Evolutionary conservation across 2,888 invertebrate genomes (phyloP), one percentile per base, ranked within the genome.

Genomic region (Netelia fuscicornis): DNA sequence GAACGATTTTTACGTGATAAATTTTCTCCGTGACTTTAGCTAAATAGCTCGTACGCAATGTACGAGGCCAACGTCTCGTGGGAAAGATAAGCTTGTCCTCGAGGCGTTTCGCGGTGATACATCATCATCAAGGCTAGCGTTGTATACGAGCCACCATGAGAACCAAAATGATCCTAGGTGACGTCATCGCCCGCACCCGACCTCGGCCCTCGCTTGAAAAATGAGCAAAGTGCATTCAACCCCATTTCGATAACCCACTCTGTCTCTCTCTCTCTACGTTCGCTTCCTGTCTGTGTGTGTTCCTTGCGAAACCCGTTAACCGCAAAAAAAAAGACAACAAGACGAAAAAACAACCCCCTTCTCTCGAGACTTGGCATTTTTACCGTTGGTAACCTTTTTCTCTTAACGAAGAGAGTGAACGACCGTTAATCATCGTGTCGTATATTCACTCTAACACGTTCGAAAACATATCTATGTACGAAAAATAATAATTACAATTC

Each of bases 201-300:
- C 37, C 23, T 23, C 56, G 13, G 56, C 65, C 23, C 67, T 58
- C 37, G 72, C 20, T 37, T 81, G 84, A 84, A 84, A 84, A 84
- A 84, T 84, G 77, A 81, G 60, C 77, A 76, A 76, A 60, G 67
- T 81, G 81, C 76, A 81, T 71, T 84, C 56, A 76, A 17, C 56
- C 30, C 62, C 11, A 30, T 13, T 52, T 13, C 52, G 17, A 20
- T 23, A 23, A 17, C 17, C 54, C 54, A 37, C 54, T 54, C 11
- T 11, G 11, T 56, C n/a, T 30, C 56, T 72, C 37, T 70, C n/a
- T 20, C 20, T 20, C 20, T 72, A 58, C 60, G 30, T 56, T 23
- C 65, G 52, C n/a, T 30, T 62, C 44, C 20, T 20, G 20, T 20
- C 20, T 20, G 30, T 52, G 30, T 79, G 52, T 54, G 9, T 30